Base-by-base conservation (phyloP, 2,888 invertebrate genomes). In the Anorthoa munda region DNA sequence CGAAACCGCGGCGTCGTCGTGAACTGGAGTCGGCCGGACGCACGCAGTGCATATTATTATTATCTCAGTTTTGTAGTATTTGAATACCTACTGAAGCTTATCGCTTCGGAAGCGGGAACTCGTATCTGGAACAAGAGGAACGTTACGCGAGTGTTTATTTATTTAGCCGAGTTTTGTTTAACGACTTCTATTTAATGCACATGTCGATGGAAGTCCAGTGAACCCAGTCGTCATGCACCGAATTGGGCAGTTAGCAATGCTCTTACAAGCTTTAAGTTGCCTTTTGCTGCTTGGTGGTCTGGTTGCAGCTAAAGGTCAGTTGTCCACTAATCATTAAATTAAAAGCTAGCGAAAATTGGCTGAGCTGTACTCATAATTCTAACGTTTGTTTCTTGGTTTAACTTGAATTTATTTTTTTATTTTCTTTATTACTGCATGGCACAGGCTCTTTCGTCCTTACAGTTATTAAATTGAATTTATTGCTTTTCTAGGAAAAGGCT, bases 81-180 rank as follows among this genome's bases (percentile, higher is more conserved):
- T 78, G 61, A 79, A 82, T 80, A 74, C 76, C 66, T 74, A 79
- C 64, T 83, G 77, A 74, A 90, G 88, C 88, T 94, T 95, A 95
- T 94, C 94, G 91, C 72, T 81, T 90, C 91, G 93, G 94, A 87
- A 90, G 84, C 86, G 79, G 85, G 86, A 83, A 77, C 83, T 72
- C 74, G 83, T 92, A 93, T 92, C 91, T 92, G 88, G 93, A 91
- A 86, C 94, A 90, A 88, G 81, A 82, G 86, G 85, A 86, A 88
- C 88, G 82, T 85, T 91, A 89, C 87, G 90, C 85, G 82, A 88
- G 86, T 88, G 88, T 89, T 90, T 87, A 88, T 89, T 90, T 87
- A 88, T 90, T 87, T 88, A 89, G 88, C 85, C 86, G 86, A 84
- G 87, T 82, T 86, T 86, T 84, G 87, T 89, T 90, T 91, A 88